Conservation (phyloP, 2,113 vertebrate genomes). For the Accipiter cooperii region DNA sequence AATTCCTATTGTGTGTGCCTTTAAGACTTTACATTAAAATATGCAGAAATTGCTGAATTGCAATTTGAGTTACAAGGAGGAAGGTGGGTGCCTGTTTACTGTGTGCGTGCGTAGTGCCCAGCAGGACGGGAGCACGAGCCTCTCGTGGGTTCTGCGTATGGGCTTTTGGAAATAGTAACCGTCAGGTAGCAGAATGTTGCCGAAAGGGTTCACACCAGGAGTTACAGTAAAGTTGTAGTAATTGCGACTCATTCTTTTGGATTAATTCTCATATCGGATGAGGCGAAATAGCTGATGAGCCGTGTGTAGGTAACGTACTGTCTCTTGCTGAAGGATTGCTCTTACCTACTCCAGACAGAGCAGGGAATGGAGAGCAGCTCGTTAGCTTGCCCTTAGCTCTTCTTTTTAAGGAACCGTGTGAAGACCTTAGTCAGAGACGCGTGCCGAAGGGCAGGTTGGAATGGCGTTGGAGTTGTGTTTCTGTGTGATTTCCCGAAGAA, state of each 20-base stretch:
- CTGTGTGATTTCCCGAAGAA: background rate
- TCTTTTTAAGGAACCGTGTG: background rate
- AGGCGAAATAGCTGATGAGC: background rate
- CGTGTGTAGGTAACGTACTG: fast-evolving
- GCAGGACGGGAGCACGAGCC: background rate
- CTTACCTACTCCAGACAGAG: background rate
- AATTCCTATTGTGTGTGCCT: background rate
- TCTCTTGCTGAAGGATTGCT: background rate
- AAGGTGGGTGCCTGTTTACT: background rate
- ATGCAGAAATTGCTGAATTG: background rate
- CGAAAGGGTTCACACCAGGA: background rate
- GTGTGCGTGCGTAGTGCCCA: background rate
- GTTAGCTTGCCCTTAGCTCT: background rate
- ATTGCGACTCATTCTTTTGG: background rate
- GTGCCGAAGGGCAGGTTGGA: background rate
- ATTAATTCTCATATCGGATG: background rate
- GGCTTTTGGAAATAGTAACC: background rate
- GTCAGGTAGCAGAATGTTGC: background rate
- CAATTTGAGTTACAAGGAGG: background rate
- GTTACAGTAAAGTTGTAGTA: background rate
- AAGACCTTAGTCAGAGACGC: fast-evolving
- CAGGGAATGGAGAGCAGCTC: background rate
- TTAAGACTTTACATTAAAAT: background rate
- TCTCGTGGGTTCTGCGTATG: fast-evolving
- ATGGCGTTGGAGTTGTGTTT: background rate